Conservation (phyloP, 2,797 vertebrate genomes). For the Allobates femoralis region DNA sequence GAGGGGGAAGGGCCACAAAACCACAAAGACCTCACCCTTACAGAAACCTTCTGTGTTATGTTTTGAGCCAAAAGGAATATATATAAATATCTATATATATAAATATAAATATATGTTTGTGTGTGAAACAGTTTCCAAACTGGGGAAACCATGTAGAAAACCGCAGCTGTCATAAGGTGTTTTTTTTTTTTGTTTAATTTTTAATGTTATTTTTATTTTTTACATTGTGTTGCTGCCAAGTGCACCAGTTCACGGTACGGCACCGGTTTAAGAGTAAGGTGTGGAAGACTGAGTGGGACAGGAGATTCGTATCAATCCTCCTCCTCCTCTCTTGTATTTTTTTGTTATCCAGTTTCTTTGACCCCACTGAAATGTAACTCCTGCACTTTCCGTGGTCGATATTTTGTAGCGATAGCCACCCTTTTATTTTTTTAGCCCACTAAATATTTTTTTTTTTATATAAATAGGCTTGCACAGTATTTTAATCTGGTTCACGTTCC, state of each 20-base stretch:
- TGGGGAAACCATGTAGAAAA: constrained; percentile 54
- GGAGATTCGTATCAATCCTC: constrained; percentile 27
- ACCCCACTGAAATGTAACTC: constrained; percentile 59
- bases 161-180: constrained; percentile 46
- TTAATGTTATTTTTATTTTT: constrained; percentile 47
- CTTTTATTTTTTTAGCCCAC: constrained; percentile 34
- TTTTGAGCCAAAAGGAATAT: constrained; percentile 65
- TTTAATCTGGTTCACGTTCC: constrained; percentile 57
- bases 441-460: constrained; percentile 25
- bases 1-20: constrained; percentile 57
- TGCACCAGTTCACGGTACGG: constrained; percentile 61
- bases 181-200: constrained; percentile 37
- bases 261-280: constrained; percentile 38
- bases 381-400: constrained; percentile 60
- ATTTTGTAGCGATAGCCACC: constrained; percentile 46
- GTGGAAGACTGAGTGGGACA: constrained; percentile 32
- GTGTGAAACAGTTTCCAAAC: constrained; percentile 59
- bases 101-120: constrained; percentile 61
- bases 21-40: constrained; percentile 63
- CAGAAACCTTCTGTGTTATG: constrained; percentile 63
- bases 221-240: constrained; percentile 60
- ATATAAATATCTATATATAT: constrained; percentile 64
- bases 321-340: constrained; percentile 9
- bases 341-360: constrained; percentile 40
- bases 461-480: constrained; percentile 59